Conservation (phyloP, 1,140 invertebrate genomes). For the Cydia fagiglandana region DNA sequence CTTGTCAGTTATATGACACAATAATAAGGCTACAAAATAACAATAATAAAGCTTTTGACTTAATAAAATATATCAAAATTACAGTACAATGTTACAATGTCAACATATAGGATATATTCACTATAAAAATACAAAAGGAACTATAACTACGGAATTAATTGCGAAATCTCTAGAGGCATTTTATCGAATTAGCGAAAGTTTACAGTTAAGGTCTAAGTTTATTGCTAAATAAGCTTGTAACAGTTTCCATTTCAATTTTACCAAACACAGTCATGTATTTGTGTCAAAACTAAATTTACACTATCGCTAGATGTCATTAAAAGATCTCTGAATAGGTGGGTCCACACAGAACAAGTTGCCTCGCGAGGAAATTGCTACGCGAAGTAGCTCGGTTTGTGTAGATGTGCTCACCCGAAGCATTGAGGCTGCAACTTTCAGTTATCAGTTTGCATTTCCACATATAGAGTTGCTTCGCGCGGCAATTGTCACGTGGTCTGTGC, state of each 20-base stretch:
- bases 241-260: too few species aligned
- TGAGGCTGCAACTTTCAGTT: too few species aligned
- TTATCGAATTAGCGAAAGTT: too few species aligned
- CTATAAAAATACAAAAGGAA: background rate
- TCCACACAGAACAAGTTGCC: background rate
- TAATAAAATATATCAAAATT: background rate
- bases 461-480: too few species aligned
- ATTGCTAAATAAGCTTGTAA: background rate
- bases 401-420: too few species aligned
- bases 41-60: background rate
- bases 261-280: too few species aligned
- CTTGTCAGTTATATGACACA: background rate
- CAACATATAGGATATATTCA: background rate
- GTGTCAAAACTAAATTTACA: background rate
- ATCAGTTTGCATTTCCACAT: too few species aligned
- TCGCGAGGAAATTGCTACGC: too few species aligned
- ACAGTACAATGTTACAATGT: constrained; percentile 9
- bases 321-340: background rate
- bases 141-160: background rate
- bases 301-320: too few species aligned
- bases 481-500: too few species aligned
- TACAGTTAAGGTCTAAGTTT: too few species aligned
- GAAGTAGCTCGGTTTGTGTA: too few species aligned
- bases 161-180: background rate
- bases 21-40: background rate